Evolutionary conservation across 2,888 invertebrate genomes (phyloP), one percentile per base, ranked within the genome.

Genomic region (Drosophila histrio): DNA sequence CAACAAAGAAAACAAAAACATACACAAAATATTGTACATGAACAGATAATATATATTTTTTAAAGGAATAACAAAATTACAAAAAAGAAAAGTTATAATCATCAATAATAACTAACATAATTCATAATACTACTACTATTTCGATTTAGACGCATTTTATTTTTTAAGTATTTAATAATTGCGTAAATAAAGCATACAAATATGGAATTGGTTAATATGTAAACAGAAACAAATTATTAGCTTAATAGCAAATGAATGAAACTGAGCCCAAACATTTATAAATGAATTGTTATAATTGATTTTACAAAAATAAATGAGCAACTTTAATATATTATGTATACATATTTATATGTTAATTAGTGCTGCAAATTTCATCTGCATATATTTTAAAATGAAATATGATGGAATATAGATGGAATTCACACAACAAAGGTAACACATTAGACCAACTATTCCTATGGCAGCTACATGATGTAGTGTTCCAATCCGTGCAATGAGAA

Each of bases 71-170:
- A 65, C 46, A 15, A 22, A 30, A 47, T 38, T 54, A 39, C 3
- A 7, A 21, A n/a, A 49, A 46, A 46, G 26, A 57, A 41, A 47
- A 21, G 32, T 60, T 75, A 44, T 80, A 86, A 70, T 78, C 67
- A 70, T 59, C 47, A 53, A 76, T 59, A 57, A 59, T 21, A 34
- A 61, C 57, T 61, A 49, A 39, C 41, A 72, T 19, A 58, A 52
- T 43, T 77, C 36, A 49, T 52, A 34, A 53, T 73, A 69, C 58
- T 71, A 83, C 22, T 62, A 79, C 47, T 62, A 85, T 71, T 82
- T 82, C 70, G 58, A 81, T 85, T 85, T 82, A 79, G 85, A 83
- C 77, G 83, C 83, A 87, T 83, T 85, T 87, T 83, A 87, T 85
- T 87, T 79, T 82, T 34, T 82, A 83, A 82, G 86, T 77, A 82